Conservation (phyloP, 2,888 invertebrate species). For the Yponomeuta malinellus region DNA sequence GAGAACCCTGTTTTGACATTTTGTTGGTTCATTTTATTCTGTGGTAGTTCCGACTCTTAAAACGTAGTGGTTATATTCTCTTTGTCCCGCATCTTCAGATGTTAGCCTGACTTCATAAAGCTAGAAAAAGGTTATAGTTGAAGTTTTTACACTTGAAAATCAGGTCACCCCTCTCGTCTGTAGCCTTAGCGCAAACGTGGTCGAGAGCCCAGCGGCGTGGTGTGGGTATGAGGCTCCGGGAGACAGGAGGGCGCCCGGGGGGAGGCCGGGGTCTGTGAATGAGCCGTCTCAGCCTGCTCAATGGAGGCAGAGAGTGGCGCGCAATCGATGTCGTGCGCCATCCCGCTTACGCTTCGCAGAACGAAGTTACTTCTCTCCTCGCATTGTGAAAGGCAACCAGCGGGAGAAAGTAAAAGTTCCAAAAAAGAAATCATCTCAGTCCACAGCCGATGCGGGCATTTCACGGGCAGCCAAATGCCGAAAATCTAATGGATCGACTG, state of each 20-base stretch:
- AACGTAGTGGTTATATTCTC: too few species aligned
- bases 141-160: constrained; percentile 2
- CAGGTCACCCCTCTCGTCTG: constrained; percentile 6
- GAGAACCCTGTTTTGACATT: too few species aligned
- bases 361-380: background rate
- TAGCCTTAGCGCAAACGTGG: constrained; percentile 2
- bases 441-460: background rate
- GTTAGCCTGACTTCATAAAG: background rate
- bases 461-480: background rate
- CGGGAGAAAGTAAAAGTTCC: background rate
- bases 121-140: background rate
- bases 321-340: constrained; percentile 7
- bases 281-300: background rate
- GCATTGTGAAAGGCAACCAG: background rate
- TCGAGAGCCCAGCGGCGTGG: background rate
- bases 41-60: too few species aligned
- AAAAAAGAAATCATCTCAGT: background rate
- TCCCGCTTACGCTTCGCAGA: background rate
- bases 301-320: constrained; percentile 1
- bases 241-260: background rate
- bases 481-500: background rate
- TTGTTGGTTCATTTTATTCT: too few species aligned
- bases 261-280: constrained; percentile 7
- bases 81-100: background rate
- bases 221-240: background rate